Base-by-base conservation (phyloP, 2,888 invertebrate species). In the Endotricha flammealis region DNA sequence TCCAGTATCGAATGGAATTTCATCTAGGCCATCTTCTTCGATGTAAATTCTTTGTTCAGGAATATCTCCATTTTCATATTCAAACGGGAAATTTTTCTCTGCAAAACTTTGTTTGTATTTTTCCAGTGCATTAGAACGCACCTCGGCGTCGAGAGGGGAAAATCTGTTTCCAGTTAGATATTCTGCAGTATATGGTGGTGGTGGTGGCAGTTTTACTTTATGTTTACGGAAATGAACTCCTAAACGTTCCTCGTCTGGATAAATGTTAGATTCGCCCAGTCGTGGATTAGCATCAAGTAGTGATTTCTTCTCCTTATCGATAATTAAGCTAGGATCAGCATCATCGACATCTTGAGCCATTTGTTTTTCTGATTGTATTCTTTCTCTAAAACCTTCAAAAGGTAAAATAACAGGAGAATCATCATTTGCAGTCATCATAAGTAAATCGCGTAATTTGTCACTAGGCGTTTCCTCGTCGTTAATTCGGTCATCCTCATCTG, bases 41-140 rank as follows among this genome's bases (percentile, higher is more conserved):
- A 79, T 77, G 52, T 90, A 90, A 48, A 90, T 87, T 36, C 90
- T 77, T 9, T 82, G 85, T 60, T 91, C 90, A 4, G 88, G 82
- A 25, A 87, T 54, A 10, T 83, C 83, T n/a, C 61, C 67, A 42
- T 78, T 77, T 54, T 82, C 85, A 46, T 86, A 86, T 56, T 86
- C 85, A 43, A 86, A 86, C 1, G 86, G 86, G 39, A 86, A 86
- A 42, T 79, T 75, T 61, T 86, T 86, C 35, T 74, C 78, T 6
- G 69, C 73, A 42, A 86, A 83, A 46, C 82, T 86, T 45, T 82
- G 80, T 44, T 73, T 83, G 43, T 85, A 86, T 46, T 85, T 83
- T 44, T 85, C 80, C 48, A 70, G 53, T 8, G 86, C 85, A 44
- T 80, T 85, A 1, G 81, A 79, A 14, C 71, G 72, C 10, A 86